Evolutionary conservation across 92 coral and sea anemone species (phyloP).

Genomic region (Paragorgia papillata): DNA sequence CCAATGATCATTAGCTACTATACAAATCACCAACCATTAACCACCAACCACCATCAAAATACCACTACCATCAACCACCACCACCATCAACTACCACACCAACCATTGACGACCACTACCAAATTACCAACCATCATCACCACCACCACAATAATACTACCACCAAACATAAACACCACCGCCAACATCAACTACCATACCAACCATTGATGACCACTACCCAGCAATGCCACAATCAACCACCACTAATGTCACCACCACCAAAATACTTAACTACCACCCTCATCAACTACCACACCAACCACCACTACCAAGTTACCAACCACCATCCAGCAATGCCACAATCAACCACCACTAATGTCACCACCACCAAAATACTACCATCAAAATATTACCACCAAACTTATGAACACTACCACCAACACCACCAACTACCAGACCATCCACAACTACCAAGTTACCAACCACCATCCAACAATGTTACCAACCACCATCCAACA

Average conservation of each 20-base stretch:
- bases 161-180: background rate
- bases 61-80: too few species aligned
- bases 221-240: background rate
- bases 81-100: background rate
- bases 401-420: too few species aligned
- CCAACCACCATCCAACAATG: conserved; percentile 40
- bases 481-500: background rate
- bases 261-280: too few species aligned
- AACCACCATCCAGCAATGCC: conserved; percentile 45
- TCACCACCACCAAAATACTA: background rate
- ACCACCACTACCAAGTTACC: background rate
- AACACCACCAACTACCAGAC: too few species aligned
- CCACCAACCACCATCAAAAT: too few species aligned
- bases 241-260: background rate
- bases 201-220: background rate
- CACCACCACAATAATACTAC: too few species aligned
- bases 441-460: too few species aligned
- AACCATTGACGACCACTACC: background rate
- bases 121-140: background rate
- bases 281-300: too few species aligned
- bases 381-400: too few species aligned
- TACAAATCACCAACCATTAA: too few species aligned
- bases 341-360: background rate
- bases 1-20: too few species aligned
- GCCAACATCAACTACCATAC: background rate